A percentile compares a stretch with the other conserved stretches of the same genome.
phyloP scores from a whole-genome alignment of 2,888 invertebrate species.

The Parapristionchus giblindavisi region DNA sequence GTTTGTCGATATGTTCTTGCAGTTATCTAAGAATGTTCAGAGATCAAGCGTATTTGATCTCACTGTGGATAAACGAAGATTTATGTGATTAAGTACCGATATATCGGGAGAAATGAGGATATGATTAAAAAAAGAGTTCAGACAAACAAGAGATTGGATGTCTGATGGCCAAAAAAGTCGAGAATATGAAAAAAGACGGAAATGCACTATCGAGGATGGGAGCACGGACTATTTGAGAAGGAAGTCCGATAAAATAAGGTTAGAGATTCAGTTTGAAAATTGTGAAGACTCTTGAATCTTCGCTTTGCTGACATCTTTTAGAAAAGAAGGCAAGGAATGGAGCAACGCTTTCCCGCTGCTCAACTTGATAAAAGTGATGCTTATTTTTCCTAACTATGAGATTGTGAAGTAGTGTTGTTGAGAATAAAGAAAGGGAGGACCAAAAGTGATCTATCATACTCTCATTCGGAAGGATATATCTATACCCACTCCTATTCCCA shows the following conservation, averaged over 20 bases:
- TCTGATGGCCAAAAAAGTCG: background rate
- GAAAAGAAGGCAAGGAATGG: background rate
- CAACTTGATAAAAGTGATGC: background rate
- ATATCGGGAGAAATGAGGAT: background rate
- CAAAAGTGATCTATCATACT: constrained; percentile 29
- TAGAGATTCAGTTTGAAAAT: background rate
- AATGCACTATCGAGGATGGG: too few relatives aligned
- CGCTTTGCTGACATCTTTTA: background rate
- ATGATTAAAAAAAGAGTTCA: background rate
- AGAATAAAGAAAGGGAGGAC: background rate
- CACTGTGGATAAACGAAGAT: background rate
- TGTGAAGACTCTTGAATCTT: background rate
- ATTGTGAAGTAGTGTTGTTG: constrained; percentile 1
- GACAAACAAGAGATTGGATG: background rate
- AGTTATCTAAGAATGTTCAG: background rate
- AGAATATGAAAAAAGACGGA: background rate
- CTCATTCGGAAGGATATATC: constrained; percentile 16
- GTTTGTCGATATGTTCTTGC: background rate
- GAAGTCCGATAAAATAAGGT: background rate
- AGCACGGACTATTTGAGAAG: background rate
- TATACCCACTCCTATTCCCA: too few relatives aligned
- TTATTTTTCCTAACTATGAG: background rate
- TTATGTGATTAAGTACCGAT: too few relatives aligned
- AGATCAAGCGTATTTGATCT: background rate
- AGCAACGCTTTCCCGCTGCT: background rate